These are phyloP conservation scores for Calephelis nemesis DNA, from an alignment of 1,140 invertebrate species.

Conservation along the genomic window DNA sequence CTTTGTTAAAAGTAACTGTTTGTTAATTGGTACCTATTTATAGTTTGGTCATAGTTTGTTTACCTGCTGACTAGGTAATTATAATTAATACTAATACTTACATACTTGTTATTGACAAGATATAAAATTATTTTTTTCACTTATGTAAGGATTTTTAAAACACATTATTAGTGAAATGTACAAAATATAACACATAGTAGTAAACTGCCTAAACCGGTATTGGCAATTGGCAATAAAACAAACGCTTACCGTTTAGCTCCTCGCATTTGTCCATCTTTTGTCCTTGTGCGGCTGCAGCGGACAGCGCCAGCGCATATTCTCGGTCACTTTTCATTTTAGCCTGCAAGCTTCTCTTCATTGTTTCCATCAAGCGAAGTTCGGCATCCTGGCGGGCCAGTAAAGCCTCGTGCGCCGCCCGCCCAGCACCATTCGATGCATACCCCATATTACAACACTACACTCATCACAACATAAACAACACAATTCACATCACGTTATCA, in stretches of 20 bases:
- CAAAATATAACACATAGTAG: too few species aligned
- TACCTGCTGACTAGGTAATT: too few species aligned
- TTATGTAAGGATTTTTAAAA: too few species aligned
- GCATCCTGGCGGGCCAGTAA: constrained; percentile 92
- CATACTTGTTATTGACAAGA: too few species aligned
- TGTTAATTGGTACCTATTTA: too few species aligned
- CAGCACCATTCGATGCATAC: constrained; percentile 90
- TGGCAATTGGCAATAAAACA: constrained; percentile 15
- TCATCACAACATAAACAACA: constrained; percentile 64
- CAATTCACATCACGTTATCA: constrained; percentile 72
- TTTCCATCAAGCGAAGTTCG: constrained; percentile 93
- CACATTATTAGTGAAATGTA: too few species aligned
- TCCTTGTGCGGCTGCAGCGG: constrained; percentile 87
- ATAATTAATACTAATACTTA: too few species aligned
- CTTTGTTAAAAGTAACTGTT: too few species aligned
- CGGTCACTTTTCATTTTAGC: constrained; percentile 93
- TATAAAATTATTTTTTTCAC: too few species aligned
- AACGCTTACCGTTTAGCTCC: constrained; percentile 84
- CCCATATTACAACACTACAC: constrained; percentile 84
- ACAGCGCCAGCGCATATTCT: constrained; percentile 91
- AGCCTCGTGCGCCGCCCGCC: constrained; percentile 90
- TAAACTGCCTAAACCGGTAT: constrained; percentile 10
- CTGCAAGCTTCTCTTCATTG: constrained; percentile 90
- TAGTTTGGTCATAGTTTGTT: too few species aligned
- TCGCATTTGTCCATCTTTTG: constrained; percentile 90